Evolutionary conservation across 2,888 invertebrate genomes (phyloP).

Genomic region (Plebejus anna): DNA sequence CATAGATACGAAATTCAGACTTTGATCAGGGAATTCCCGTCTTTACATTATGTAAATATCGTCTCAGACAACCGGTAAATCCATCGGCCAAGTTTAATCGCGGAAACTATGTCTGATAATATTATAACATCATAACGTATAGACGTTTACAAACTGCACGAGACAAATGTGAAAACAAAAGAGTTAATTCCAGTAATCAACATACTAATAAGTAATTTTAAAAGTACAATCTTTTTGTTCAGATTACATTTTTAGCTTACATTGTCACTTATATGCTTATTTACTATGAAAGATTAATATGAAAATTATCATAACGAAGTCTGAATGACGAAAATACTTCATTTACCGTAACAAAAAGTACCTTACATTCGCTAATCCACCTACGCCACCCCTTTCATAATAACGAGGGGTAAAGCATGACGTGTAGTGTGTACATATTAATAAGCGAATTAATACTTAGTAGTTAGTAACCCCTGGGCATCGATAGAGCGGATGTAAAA

Average conservation of each 20-base stretch:
- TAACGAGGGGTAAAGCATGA: not conserved
- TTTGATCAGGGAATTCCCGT: not conserved
- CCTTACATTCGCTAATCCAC: not conserved
- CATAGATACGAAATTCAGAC: not conserved
- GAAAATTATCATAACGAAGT: not conserved
- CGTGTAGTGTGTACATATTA: constrained; percentile 8
- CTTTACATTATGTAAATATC: not conserved
- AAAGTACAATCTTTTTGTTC: too few species aligned
- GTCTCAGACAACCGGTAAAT: too few species aligned
- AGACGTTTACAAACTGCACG: too few species aligned
- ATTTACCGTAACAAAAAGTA: too few species aligned
- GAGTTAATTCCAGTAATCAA: too few species aligned
- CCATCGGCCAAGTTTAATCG: too few species aligned
- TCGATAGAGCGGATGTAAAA: constrained; percentile 18
- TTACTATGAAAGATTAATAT: not conserved
- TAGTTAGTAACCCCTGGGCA: not conserved
- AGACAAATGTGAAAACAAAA: too few species aligned
- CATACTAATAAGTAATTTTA: too few species aligned
- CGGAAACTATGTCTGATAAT: too few species aligned
- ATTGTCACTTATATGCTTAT: not conserved
- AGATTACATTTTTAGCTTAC: too few species aligned
- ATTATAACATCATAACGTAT: too few species aligned
- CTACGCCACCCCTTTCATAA: not conserved
- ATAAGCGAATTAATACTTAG: constrained; percentile 1
- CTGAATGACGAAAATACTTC: not conserved